Conservation (phyloP, 2,797 vertebrate genomes). For the Notoglanidium macrostoma region DNA sequence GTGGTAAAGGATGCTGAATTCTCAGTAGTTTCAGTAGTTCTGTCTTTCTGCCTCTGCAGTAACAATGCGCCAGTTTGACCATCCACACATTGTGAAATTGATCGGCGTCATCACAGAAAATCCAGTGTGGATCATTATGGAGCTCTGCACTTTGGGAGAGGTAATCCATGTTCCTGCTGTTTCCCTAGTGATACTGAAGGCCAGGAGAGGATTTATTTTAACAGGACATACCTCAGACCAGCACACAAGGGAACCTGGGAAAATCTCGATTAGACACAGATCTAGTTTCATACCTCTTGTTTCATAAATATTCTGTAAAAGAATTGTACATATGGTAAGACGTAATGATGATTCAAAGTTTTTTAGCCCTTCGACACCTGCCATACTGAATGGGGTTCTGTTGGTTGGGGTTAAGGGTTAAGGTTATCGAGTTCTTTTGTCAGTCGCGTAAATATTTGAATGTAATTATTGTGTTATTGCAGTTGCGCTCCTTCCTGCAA, state of each 20-base stretch:
- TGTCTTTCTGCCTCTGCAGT: slow-evolving; percentile 70
- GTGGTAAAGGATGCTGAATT: neutral
- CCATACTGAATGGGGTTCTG: too few relatives aligned
- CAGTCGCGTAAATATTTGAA: neutral
- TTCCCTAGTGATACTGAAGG: neutral
- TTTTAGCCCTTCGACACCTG: neutral
- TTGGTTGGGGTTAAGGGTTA: neutral
- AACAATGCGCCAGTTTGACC: slow-evolving; percentile 99
- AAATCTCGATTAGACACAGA: neutral
- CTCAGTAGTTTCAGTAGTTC: neutral
- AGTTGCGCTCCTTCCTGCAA: slow-evolving; percentile 96
- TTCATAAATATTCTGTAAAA: neutral
- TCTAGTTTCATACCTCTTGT: neutral
- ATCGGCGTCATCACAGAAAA: slow-evolving; percentile 98
- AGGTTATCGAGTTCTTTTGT: neutral
- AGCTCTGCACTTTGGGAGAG: slow-evolving; percentile 91
- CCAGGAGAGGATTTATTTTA: neutral
- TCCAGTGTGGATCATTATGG: slow-evolving; percentile 99
- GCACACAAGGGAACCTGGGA: neutral
- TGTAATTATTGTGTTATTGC: neutral
- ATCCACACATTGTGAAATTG: slow-evolving; percentile 96
- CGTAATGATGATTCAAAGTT: neutral
- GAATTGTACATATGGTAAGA: neutral
- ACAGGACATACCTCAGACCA: neutral
- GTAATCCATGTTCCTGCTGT: slow-evolving; percentile 61